phyloP scores from a whole-genome alignment of 2,888 invertebrate species.

The Smittia aterrima region DNA sequence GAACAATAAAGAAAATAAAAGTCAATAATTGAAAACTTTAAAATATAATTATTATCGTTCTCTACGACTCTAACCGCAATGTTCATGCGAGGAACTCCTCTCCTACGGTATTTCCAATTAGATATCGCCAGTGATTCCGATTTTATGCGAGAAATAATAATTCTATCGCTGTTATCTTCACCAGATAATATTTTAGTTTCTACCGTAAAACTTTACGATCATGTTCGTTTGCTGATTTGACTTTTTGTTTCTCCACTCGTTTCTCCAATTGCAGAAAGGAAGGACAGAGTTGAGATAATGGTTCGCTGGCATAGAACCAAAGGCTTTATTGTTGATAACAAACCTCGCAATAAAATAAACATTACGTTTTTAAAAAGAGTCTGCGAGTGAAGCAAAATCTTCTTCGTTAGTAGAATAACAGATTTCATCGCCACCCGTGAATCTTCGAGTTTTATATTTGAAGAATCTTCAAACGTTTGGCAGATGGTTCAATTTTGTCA shows the following conservation, averaged over 20 bases:
- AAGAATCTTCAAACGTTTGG: constrained; percentile 8
- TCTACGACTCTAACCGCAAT: no score
- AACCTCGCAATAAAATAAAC: constrained; percentile 37
- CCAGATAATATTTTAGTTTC: constrained; percentile 41
- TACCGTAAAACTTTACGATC: no score
- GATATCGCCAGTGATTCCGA: background rate
- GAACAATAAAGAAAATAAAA: background rate
- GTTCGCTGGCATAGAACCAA: constrained; percentile 30
- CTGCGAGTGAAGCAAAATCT: background rate
- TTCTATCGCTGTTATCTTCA: constrained; percentile 32
- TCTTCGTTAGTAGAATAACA: no score
- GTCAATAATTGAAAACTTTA: constrained; percentile 19
- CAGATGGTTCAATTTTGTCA: constrained; percentile 26
- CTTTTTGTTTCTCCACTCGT: constrained; percentile 10
- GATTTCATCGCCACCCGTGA: no score
- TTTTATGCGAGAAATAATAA: background rate
- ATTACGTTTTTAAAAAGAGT: constrained; percentile 22
- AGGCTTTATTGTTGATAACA: constrained; percentile 31
- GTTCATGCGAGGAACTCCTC: background rate
- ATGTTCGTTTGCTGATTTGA: constrained; percentile 25
- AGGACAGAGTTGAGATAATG: constrained; percentile 20
- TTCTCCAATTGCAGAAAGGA: background rate
- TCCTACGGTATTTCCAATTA: background rate
- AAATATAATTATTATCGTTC: constrained; percentile 22
- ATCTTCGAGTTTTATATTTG: background rate